phyloP scores from a whole-genome alignment of 1,140 invertebrate genomes.

The Bombus fervidus region DNA sequence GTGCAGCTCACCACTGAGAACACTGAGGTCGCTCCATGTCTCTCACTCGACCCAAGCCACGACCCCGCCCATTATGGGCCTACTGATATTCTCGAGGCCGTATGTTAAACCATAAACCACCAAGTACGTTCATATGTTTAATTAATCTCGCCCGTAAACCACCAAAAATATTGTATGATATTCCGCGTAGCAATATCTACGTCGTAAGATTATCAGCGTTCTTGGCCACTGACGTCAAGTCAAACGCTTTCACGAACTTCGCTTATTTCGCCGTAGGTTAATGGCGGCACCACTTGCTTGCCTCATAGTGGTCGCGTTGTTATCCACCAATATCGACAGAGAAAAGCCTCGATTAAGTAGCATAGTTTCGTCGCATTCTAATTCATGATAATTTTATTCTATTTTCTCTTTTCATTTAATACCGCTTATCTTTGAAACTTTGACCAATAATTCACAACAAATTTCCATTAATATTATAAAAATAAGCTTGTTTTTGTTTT shows the following conservation, averaged over 20 bases:
- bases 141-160: slow-evolving; percentile 26
- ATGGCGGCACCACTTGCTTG: slow-evolving; percentile 52
- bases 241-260: slow-evolving; percentile 46
- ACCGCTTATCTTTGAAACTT: neutral
- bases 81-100: slow-evolving; percentile 38
- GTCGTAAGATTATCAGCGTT: slow-evolving; percentile 56
- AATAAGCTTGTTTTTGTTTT: neutral
- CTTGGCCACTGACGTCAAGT: slow-evolving; percentile 56
- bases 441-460: neutral
- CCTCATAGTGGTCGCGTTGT: neutral
- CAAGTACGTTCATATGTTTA: slow-evolving; percentile 37
- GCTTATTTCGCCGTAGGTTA: slow-evolving; percentile 29
- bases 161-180: slow-evolving; percentile 31
- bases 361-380: too few relatives aligned
- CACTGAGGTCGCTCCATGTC: slow-evolving; percentile 70
- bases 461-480: neutral
- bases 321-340: slow-evolving; percentile 24
- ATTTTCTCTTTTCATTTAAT: neutral
- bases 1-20: slow-evolving; percentile 66
- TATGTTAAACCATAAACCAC: slow-evolving; percentile 49
- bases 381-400: neutral
- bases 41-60: slow-evolving; percentile 56
- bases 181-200: slow-evolving; percentile 48
- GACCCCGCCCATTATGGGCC: slow-evolving; percentile 63
- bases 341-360: neutral